These are phyloP conservation scores for Alouatta palliata DNA, from an alignment of 2,113 vertebrate species.

Conservation along the genomic window DNA sequence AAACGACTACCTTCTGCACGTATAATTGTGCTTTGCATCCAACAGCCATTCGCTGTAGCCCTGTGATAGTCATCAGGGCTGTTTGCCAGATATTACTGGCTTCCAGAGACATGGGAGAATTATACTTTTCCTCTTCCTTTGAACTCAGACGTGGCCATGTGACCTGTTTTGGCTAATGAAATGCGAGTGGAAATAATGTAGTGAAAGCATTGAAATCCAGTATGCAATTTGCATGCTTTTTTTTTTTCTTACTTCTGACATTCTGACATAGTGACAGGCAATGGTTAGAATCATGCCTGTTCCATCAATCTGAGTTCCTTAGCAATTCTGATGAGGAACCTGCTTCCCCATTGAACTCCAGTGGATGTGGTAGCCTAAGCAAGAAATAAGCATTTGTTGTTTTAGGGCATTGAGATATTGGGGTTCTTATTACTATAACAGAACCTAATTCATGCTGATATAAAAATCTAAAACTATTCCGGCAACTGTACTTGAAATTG, in stretches of 20 bases:
- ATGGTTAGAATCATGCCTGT: accelerated
- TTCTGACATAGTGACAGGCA: not conserved
- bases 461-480: constrained; percentile 13
- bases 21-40: not conserved
- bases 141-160: not conserved
- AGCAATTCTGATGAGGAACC: not conserved
- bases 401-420: not conserved
- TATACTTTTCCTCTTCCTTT: constrained; percentile 9
- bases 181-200: not conserved
- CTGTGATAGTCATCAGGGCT: not conserved
- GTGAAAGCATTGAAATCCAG: not conserved
- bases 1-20: not conserved
- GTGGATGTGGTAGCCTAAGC: not conserved
- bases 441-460: not conserved
- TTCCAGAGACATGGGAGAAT: not conserved
- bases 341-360: not conserved
- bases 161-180: constrained; percentile 19
- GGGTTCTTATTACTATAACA: not conserved
- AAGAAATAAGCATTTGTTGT: not conserved
- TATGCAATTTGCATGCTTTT: not conserved
- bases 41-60: not conserved
- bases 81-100: constrained; percentile 42
- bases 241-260: not conserved
- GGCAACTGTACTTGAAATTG: not conserved
- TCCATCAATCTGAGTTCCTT: not conserved